A percentile compares a stretch with the other conserved stretches of the same genome.
Conservation (phyloP, 2,113 vertebrate species). For the Chrysochloris asiatica region DNA sequence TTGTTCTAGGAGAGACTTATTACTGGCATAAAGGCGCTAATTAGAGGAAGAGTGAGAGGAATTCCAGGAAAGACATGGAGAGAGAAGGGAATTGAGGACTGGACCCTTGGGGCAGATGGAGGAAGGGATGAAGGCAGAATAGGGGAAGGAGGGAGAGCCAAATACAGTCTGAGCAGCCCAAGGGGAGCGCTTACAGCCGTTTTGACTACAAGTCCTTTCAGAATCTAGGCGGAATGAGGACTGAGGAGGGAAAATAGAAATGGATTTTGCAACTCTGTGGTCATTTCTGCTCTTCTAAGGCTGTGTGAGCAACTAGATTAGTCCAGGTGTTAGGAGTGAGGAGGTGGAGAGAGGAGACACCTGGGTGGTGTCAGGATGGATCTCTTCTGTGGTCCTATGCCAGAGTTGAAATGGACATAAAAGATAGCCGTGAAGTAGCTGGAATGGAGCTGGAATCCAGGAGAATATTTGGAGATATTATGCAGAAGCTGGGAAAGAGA, state of each 20-base stretch:
- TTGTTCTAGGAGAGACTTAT: too few species aligned
- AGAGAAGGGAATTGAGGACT: neutral
- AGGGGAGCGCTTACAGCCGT: neutral
- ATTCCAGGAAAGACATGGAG: neutral
- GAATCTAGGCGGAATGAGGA: neutral
- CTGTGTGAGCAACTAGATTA: neutral
- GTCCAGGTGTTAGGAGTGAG: neutral
- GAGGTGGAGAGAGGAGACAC: neutral
- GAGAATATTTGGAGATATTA: neutral
- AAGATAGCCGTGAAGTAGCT: neutral
- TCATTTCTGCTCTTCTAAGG: neutral
- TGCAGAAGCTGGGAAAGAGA: neutral
- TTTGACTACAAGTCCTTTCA: neutral
- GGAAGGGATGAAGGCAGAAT: neutral
- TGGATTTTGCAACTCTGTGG: neutral
- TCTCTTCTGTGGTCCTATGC: neutral
- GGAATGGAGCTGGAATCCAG: neutral
- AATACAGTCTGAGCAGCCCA: neutral
- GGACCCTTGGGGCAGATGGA: neutral
- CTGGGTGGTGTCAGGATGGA: neutral
- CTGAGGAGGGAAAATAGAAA: neutral
- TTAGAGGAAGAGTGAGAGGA: neutral
- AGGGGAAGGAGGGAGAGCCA: neutral
- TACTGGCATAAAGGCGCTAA: neutral
- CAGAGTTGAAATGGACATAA: neutral